Evolutionary conservation across 2,113 vertebrate genomes (phyloP), one percentile per base, ranked within the genome.

Genomic region (Embiotoca jacksoni): DNA sequence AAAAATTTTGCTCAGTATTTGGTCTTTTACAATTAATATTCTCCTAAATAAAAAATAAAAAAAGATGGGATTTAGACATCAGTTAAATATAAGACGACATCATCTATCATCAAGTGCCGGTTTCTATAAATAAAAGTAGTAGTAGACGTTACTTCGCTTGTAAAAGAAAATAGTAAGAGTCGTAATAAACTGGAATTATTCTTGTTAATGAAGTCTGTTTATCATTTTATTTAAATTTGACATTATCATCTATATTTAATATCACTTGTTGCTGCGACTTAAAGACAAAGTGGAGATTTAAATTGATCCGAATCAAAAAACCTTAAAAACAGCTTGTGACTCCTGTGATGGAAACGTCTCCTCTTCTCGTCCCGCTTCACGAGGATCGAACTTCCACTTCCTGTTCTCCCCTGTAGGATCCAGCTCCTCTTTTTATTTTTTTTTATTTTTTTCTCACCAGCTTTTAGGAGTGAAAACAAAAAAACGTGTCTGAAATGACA

Each of bases 341-440:
- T 80, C 60, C 33, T 69, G 64, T 52, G 49, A 65, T 5, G 3
- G 54, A 1, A 3, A 33, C 37, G 14, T 37, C 33, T 9, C 50
- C 60, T 76, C 61, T 30, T 39, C 69, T 69, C n/a, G 35, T 37
- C 32, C 71, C 77, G 46, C 59, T 67, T 0, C 61, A 62, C 56
- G 10, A 56, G 46, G 47, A 63, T 66, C 52, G 63, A 61, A 76
- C 56, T 53, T 58, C 59, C 59, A 3, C 54, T 0, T 50, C 63
- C 70, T 70, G 11, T 62, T 61, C 61, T 85, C 52, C 66, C 44
- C 46, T 49, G 73, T 84, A 90, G 89, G 89, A 50, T 89, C 75
- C 82, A 75, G 80, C 52, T 57, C 23, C 89, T 92, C 87, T 87
- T 73, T 35, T 47, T 23, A 23, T 23, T 23, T 23, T 23, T 23